A percentile compares a stretch with the other conserved stretches of the same genome.
Evolutionary conservation across 2,113 vertebrate genomes (phyloP).

Genomic region (Rhinichthys klamathensis): DNA sequence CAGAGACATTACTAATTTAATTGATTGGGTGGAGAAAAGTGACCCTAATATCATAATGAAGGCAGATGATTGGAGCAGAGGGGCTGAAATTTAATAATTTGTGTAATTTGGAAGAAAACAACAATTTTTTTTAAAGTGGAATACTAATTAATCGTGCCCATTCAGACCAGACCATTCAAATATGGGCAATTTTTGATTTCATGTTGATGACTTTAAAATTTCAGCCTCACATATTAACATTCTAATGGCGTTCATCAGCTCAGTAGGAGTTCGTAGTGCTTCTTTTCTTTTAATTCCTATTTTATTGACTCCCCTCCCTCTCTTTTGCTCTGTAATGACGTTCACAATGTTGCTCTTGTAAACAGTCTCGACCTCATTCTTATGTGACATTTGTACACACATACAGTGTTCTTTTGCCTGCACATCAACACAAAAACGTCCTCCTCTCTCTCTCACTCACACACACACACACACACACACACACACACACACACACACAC

Average conservation of each 20-base stretch:
- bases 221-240: not conserved
- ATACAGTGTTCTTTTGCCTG: slow-evolving; percentile 30
- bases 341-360: not conserved
- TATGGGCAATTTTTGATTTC: not conserved
- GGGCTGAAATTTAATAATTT: not conserved
- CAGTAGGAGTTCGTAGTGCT: not conserved
- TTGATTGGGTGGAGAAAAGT: not conserved
- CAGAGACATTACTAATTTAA: no score
- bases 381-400: slow-evolving; percentile 19
- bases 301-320: slow-evolving; percentile 5
- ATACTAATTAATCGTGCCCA: not conserved
- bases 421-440: slow-evolving; percentile 22
- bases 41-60: not conserved
- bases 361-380: slow-evolving; percentile 28
- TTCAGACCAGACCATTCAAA: not conserved
- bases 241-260: not conserved
- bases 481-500: slow-evolving; percentile 17
- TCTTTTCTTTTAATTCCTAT: not conserved
- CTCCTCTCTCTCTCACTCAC: not conserved
- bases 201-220: not conserved
- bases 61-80: not conserved
- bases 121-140: not conserved
- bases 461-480: slow-evolving; percentile 22
- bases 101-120: not conserved
- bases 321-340: not conserved